Base-by-base conservation (phyloP, 1,140 invertebrate species). In the Sycobia sp. region DNA sequence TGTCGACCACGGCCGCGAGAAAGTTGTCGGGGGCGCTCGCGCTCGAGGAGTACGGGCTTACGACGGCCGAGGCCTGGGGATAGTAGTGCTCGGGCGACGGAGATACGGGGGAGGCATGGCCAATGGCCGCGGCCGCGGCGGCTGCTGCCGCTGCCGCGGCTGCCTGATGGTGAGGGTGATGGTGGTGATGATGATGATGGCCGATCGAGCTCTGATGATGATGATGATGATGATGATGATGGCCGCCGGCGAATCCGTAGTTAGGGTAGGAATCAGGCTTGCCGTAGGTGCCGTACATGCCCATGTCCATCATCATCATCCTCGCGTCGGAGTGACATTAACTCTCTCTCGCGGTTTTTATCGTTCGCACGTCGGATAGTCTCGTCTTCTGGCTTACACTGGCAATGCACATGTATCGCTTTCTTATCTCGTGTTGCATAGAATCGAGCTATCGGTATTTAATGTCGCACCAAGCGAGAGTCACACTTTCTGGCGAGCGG, bases 281-380 rank as follows among this genome's bases (percentile, higher is more conserved):
- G 71, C 83, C 83, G 73, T 84, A 85, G 67, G 82, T 82, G 71
- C 86, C 86, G 82, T 88, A 89, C 87, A 90, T 89, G 79, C 85
- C 84, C 81, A 89, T 84, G 84, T 89, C 87, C 87, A 88, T 89
- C 86, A 85, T 89, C 82, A 86, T 86, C 85, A 85, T 86, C 76
- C 76, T 84, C 73, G 72, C 70, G 46, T 58, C 57, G 49, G 66
- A 69, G 69, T 67, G 67, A 70, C 71, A 75, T 74, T 66, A 76
- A 71, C 43, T 41, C 23, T 16, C 5, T 53, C 39, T 13, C 38
- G 22, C 58, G 20, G 53, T n/a, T 10, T 43, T 18, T 3, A 18
- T 43, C 23, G n/a, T 4, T 38, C 18, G 3, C 32, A 38, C 50
- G 23, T n/a, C n/a, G n/a, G n/a, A n/a, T n/a, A n/a, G n/a, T n/a